Evolutionary conservation across 2,888 invertebrate genomes (phyloP), one percentile per base, ranked within the genome.

Genomic region (Erebia palarica): DNA sequence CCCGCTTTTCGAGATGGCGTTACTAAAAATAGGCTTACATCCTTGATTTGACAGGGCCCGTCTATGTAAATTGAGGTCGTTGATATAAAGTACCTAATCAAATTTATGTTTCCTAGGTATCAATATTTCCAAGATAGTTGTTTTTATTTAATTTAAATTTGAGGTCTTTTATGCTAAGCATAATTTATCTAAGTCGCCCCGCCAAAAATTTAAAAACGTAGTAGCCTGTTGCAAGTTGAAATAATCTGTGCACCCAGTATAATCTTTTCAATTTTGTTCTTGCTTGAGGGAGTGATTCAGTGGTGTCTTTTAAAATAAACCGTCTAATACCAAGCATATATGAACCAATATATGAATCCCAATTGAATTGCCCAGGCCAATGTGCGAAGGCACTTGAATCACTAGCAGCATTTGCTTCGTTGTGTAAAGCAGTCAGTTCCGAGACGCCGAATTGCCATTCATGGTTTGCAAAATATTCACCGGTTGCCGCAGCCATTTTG

Each of bases 271-370:
- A 86, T 84, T 96, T 96, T 69, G 88, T 94, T 78, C 95, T 93
- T 0, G 97, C 96, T 13, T 89, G 88, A 0, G 94, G 94, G 74
- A 97, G 81, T 10, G 95, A 95, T 10, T 95, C 94, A 0, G 95
- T 87, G 18, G 94, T 94, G 78, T 98, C 98, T 79, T 97, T 97
- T 18, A 98, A 86, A n/a, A 97, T 95, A 79, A 95, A 98, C 75
- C 95, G 95, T 71, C 98, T 94, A 59, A 98, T 97, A 0, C 98
- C 98, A 76, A 97, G 90, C 88, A 97, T 95, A 80, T 98, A 98
- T 11, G 95, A 94, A 49, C 96, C 95, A 18, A 98, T 94, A 80
- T 98, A 98, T 0, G 94, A 87, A 64, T 97, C 95, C 97, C 98
- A 98, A 76, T 96, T 92, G 72, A 98, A 92, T 18, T 94, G 90